Evolutionary conservation across 2,797 vertebrate species (phyloP).

Genomic region (Champsocephalus esox): DNA sequence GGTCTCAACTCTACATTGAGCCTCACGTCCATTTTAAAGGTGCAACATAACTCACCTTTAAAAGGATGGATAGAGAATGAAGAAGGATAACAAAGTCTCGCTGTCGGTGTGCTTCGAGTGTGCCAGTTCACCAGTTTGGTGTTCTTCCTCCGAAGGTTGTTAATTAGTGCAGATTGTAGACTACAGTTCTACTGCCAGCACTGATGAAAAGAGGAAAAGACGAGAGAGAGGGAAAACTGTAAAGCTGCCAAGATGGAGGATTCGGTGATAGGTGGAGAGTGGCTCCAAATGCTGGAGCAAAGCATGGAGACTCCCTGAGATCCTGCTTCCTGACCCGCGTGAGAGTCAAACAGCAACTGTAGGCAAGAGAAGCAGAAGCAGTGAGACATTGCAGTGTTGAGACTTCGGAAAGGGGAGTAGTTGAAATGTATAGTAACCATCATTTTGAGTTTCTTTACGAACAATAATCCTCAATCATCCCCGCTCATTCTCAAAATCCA

Average conservation of each 20-base stretch:
- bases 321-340: conserved; percentile 81
- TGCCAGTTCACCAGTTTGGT: conserved; percentile 90
- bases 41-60: conserved; percentile 23
- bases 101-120: conserved; percentile 83
- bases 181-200: conserved; percentile 90
- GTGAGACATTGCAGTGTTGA: conserved; percentile 3
- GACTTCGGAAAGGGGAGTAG: background rate
- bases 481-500: background rate
- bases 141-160: conserved; percentile 91
- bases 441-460: background rate
- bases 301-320: conserved; percentile 77
- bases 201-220: conserved; percentile 84
- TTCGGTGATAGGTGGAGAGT: conserved; percentile 90
- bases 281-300: conserved; percentile 87
- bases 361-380: conserved; percentile 10
- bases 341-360: conserved; percentile 40
- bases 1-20: background rate
- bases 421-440: background rate
- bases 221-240: conserved; percentile 76
- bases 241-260: conserved; percentile 88
- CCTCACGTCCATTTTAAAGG: background rate
- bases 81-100: conserved; percentile 35
- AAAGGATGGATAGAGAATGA: conserved; percentile 29
- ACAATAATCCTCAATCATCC: no score
- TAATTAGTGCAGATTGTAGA: conserved; percentile 94